Conservation (phyloP, 2,113 vertebrate species). For the zebrafish (Danio rerio) region DNA sequence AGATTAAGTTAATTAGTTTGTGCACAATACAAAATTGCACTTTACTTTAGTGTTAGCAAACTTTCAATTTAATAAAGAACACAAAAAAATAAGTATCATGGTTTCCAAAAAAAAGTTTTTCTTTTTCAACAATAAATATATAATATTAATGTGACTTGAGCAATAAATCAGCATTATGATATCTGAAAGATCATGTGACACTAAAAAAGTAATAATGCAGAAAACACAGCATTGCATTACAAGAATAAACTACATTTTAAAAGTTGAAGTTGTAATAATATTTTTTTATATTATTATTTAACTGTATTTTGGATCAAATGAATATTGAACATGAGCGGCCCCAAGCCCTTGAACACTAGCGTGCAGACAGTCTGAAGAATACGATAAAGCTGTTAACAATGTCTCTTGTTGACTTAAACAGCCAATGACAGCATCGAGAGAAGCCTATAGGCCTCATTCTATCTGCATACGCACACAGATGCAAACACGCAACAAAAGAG, state of each 20-base stretch:
- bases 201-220: background rate
- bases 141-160: background rate
- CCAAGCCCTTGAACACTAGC: too few species aligned
- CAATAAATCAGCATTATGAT: background rate
- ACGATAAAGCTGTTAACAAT: background rate
- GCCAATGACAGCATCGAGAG: conserved; percentile 33
- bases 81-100: background rate
- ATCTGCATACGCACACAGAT: conserved; percentile 31
- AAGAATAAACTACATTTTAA: background rate
- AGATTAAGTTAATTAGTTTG: too few species aligned
- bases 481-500: conserved; percentile 44
- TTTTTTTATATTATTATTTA: too few species aligned
- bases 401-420: conserved; percentile 21
- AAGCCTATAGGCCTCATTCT: conserved; percentile 23
- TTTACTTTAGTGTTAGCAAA: too few species aligned
- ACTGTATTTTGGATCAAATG: too few species aligned
- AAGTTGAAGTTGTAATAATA: too few species aligned
- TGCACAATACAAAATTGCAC: too few species aligned
- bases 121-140: background rate
- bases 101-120: background rate
- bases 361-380: background rate
- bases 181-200: too few species aligned
- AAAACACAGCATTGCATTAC: background rate
- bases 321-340: too few species aligned
- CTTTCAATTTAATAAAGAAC: background rate